Conservation (phyloP, 2,113 vertebrate genomes). For the Pelecanoides urinatrix region DNA sequence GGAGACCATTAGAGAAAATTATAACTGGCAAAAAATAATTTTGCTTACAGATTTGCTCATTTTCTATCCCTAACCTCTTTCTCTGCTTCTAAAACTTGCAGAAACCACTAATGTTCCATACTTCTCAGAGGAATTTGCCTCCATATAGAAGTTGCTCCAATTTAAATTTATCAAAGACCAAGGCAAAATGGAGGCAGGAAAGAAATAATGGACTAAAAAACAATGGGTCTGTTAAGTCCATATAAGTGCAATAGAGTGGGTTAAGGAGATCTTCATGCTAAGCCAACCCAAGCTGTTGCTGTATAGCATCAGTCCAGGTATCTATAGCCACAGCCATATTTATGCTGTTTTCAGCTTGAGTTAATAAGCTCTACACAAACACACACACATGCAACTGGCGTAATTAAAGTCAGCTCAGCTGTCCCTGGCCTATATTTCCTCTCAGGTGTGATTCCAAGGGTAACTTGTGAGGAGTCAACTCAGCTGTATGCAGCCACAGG, state of each 20-base stretch:
- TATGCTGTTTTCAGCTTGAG: neutral
- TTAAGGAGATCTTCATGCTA: neutral
- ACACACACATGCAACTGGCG: fast-evolving
- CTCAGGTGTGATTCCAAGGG: constrained; percentile 5
- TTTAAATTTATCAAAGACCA: neutral
- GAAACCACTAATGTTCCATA: neutral
- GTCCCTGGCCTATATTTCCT: neutral
- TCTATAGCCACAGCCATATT: neutral
- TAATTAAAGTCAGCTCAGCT: neutral
- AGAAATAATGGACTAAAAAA: neutral
- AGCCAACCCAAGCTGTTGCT: neutral
- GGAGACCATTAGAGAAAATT: neutral
- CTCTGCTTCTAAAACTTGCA: neutral
- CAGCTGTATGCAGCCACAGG: constrained; percentile 46
- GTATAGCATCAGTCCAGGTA: neutral
- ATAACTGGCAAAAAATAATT: neutral
- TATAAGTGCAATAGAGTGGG: neutral
- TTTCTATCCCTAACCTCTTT: neutral
- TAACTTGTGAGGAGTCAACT: neutral
- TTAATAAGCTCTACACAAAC: neutral
- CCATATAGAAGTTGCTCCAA: fast-evolving
- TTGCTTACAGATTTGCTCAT: neutral
- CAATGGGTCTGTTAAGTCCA: neutral
- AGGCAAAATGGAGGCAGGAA: neutral
- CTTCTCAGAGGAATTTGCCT: neutral